Evolutionary conservation across 2,113 vertebrate species (phyloP).

Genomic region (Callipepla californica): DNA sequence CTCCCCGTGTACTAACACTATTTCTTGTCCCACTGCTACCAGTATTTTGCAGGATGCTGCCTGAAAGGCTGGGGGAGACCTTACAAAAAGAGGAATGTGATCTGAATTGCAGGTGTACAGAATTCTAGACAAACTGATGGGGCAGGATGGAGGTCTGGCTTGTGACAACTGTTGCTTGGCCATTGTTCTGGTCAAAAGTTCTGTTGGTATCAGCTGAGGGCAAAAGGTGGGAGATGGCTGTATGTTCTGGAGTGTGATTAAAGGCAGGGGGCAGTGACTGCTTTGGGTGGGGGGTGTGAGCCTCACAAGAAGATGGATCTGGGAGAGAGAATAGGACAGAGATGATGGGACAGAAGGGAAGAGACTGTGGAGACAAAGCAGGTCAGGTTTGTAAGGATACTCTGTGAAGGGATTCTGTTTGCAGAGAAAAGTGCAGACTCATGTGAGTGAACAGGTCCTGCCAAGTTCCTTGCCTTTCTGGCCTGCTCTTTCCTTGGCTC

Average conservation of each 20-base stretch:
- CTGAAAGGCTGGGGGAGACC: neutral
- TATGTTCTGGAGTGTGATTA: neutral
- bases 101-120: neutral
- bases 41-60: neutral
- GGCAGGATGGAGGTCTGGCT: neutral
- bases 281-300: too few relatives aligned
- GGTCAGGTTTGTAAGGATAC: neutral
- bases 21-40: neutral
- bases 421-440: neutral
- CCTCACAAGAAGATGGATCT: neutral
- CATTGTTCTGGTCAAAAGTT: neutral
- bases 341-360: neutral
- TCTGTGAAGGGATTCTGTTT: neutral
- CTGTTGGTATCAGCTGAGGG: neutral
- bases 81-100: neutral
- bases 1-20: neutral
- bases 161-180: neutral
- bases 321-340: neutral
- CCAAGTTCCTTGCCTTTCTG: fast-evolving
- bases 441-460: neutral
- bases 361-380: neutral
- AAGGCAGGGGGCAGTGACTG: neutral
- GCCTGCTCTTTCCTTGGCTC: neutral
- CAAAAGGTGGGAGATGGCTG: too few relatives aligned
- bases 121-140: neutral